Conservation (phyloP, 2,888 invertebrate genomes). For the Aradus depressus region DNA sequence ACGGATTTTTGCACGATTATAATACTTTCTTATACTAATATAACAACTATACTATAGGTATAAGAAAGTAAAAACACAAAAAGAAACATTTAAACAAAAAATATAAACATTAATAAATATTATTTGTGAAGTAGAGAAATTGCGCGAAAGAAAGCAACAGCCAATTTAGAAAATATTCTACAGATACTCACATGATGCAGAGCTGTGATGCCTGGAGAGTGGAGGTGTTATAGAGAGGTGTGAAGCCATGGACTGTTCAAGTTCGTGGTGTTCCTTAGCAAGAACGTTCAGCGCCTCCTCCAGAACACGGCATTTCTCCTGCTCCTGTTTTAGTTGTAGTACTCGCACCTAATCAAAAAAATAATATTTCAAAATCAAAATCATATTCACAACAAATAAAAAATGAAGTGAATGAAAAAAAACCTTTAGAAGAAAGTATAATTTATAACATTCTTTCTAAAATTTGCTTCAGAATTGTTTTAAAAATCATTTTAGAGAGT, state of each 20-base stretch:
- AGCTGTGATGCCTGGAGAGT: slow-evolving; percentile 15
- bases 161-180: no score
- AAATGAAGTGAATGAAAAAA: no score
- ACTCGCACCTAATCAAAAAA: slow-evolving; percentile 33
- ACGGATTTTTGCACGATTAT: no score
- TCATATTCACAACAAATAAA: no score
- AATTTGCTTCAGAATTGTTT: no score
- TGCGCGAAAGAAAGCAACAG: background rate
- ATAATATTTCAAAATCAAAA: background rate
- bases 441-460: no score
- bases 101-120: background rate
- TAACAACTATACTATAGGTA: no score
- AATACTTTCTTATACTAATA: no score
- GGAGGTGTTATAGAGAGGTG: slow-evolving; percentile 39
- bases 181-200: slow-evolving; percentile 17
- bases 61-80: no score
- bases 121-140: background rate
- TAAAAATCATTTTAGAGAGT: no score
- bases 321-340: slow-evolving; percentile 39
- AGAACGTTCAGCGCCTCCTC: slow-evolving; percentile 55
- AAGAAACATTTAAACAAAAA: background rate
- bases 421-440: no score
- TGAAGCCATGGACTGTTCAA: slow-evolving; percentile 52
- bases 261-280: slow-evolving; percentile 54
- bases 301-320: slow-evolving; percentile 51